Conservation (phyloP, 2,888 invertebrate species). For the Teleiodes luculella region DNA sequence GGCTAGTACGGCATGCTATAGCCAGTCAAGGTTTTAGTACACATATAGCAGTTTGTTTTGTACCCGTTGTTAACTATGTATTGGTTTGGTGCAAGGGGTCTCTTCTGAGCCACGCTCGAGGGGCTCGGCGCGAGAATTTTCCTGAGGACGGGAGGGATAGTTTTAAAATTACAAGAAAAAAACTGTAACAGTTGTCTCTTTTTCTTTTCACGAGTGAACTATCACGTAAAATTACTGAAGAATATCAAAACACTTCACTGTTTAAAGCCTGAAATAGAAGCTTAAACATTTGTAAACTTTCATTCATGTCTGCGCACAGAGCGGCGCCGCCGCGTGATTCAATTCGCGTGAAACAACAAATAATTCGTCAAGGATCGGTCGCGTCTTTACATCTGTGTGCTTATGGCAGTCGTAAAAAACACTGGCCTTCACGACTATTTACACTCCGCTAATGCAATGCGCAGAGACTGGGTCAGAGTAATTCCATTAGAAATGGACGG, state of each 20-base stretch:
- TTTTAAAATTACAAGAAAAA: neutral
- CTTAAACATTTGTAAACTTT: neutral
- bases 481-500: neutral
- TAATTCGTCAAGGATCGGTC: constrained; percentile 1
- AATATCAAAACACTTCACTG: neutral
- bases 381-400: neutral
- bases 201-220: too few species aligned
- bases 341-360: constrained; percentile 2
- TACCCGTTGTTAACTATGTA: constrained; percentile 9
- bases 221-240: too few species aligned
- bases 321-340: neutral
- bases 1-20: neutral
- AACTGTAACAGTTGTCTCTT: too few species aligned
- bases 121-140: neutral
- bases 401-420: neutral
- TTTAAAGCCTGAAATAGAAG: neutral
- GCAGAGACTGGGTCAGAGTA: neutral
- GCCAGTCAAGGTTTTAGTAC: constrained; percentile 2
- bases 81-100: constrained; percentile 6
- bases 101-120: neutral
- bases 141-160: constrained; percentile 2
- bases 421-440: neutral
- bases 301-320: constrained; percentile 4
- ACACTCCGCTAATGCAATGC: neutral
- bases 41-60: neutral